phyloP scores from a whole-genome alignment of 2,113 vertebrate genomes.

The Corydoras maculifer region DNA sequence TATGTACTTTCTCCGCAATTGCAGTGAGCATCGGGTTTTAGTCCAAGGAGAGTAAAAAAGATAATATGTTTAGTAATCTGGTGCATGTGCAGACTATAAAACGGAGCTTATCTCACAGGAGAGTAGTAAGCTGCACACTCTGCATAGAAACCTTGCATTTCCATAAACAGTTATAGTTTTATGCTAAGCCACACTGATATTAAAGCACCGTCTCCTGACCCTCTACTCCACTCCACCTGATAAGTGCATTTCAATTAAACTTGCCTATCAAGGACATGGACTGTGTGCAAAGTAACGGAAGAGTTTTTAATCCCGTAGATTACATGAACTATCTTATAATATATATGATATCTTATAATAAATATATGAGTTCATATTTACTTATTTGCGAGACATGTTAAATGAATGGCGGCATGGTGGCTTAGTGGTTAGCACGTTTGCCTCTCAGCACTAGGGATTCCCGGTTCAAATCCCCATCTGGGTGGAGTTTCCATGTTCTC shows the following conservation, averaged over 20 bases:
- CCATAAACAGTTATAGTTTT: slow-evolving; percentile 39
- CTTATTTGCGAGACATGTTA: too few relatives aligned
- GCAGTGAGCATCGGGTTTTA: slow-evolving; percentile 7
- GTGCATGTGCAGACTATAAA: slow-evolving; percentile 6
- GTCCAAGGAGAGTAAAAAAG: slow-evolving; percentile 3
- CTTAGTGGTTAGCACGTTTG: too few relatives aligned
- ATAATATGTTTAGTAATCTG: slow-evolving; percentile 1
- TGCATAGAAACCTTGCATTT: slow-evolving; percentile 38
- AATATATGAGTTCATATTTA: too few relatives aligned
- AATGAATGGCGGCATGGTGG: too few relatives aligned
- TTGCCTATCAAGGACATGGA: slow-evolving; percentile 21
- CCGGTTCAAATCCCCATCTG: too few relatives aligned
- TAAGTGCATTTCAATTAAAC: slow-evolving; percentile 37
- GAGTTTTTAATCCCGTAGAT: too few relatives aligned
- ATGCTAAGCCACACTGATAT: slow-evolving; percentile 24
- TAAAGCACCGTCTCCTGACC: slow-evolving; percentile 25
- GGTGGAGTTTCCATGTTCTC: too few relatives aligned
- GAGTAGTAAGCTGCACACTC: slow-evolving; percentile 3
- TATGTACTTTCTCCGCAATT: background rate
- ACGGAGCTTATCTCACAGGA: background rate
- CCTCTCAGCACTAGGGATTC: too few relatives aligned
- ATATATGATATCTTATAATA: too few relatives aligned
- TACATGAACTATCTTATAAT: too few relatives aligned
- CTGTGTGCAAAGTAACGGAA: background rate
- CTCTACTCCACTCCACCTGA: background rate